These are phyloP conservation scores for Balanococcus diminutus DNA, from an alignment of 2,888 invertebrate species.

Conservation along the genomic window DNA sequence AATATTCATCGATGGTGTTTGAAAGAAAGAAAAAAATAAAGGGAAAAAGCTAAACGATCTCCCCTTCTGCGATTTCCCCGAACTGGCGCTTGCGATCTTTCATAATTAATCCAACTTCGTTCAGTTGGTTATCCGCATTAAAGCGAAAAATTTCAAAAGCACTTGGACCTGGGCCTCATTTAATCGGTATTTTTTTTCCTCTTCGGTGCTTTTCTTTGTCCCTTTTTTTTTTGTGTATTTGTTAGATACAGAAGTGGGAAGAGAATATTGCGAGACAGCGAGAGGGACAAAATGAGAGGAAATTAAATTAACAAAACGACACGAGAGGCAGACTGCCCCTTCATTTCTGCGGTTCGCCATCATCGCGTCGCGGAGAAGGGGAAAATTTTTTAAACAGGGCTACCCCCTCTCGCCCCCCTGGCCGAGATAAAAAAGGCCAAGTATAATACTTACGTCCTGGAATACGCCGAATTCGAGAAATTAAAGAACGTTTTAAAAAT, in stretches of 20 bases:
- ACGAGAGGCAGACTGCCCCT: not conserved
- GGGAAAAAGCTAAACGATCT: not conserved
- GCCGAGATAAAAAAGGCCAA: not conserved
- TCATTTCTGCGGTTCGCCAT: not conserved
- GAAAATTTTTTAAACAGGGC: not conserved
- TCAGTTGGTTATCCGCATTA: slow-evolving; percentile 1
- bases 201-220: not conserved
- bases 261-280: not conserved
- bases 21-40: not conserved
- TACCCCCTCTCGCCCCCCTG: too few relatives aligned
- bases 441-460: too few relatives aligned
- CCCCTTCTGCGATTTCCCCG: not conserved
- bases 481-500: slow-evolving; percentile 26
- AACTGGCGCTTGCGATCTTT: not conserved
- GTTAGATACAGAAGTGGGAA: not conserved
- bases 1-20: not conserved
- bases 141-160: slow-evolving; percentile 7
- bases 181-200: not conserved
- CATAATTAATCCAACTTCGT: not conserved
- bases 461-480: not conserved
- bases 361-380: not conserved
- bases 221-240: not conserved
- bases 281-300: not conserved
- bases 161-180: not conserved
- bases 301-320: slow-evolving; percentile 27